Evolutionary conservation across 2,888 invertebrate species (phyloP).

Genomic region (Norana najaformis): DNA sequence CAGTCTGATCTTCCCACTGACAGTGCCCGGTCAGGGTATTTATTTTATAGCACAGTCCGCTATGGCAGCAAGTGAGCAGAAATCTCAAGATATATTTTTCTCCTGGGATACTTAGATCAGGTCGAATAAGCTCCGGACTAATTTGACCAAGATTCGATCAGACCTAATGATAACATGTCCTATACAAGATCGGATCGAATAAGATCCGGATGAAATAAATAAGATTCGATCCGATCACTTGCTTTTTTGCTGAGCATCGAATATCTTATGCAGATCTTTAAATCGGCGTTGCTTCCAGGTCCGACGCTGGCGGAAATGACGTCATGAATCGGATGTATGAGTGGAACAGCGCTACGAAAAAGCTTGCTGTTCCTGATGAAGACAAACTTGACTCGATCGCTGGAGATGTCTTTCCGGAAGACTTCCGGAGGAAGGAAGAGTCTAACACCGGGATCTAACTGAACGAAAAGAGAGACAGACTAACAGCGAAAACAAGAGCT

Average conservation of each 20-base stretch:
- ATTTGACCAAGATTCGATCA: not conserved
- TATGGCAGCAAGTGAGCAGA: too few relatives aligned
- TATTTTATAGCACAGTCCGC: too few relatives aligned
- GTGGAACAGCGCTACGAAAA: conserved; percentile 26
- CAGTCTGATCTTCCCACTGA: not conserved
- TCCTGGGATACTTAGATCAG: not conserved
- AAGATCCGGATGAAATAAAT: not conserved
- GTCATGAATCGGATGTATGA: not conserved
- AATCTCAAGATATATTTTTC: not conserved
- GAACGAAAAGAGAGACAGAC: not conserved
- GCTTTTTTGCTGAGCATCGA: conserved; percentile 29
- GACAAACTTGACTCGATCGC: conserved; percentile 39
- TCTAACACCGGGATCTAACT: conserved; percentile 10
- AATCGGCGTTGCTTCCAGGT: conserved; percentile 2
- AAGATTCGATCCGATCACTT: not conserved
- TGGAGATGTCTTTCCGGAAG: conserved; percentile 35
- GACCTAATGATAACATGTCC: not conserved
- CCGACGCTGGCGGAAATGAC: conserved; percentile 19
- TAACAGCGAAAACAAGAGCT: not conserved
- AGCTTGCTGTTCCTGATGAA: conserved; percentile 37
- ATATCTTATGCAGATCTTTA: conserved; percentile 34
- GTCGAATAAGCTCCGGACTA: not conserved
- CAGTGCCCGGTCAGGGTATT: not conserved
- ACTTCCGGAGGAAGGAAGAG: conserved; percentile 37
- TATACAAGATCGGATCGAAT: not conserved